Conservation (phyloP, 2,888 invertebrate species). For the Spisula solida region DNA sequence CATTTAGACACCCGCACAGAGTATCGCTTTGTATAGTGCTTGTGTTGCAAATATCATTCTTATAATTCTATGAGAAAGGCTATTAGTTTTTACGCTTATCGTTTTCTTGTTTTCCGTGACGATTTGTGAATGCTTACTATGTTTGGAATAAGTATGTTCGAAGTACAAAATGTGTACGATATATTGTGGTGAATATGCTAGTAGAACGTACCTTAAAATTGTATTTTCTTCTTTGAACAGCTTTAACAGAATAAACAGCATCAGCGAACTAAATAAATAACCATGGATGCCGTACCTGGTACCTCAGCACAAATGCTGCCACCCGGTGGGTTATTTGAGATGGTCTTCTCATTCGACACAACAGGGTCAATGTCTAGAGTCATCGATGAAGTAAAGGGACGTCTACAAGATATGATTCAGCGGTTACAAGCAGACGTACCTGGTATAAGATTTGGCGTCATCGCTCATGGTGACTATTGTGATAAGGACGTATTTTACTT, state of each 20-base stretch:
- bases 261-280: background rate
- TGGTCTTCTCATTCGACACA: constrained; percentile 84
- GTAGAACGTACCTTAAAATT: background rate
- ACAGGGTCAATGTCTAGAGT: constrained; percentile 83
- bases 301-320: constrained; percentile 58
- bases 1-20: too few relatives aligned
- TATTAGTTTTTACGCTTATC: background rate
- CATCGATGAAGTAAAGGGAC: constrained; percentile 80
- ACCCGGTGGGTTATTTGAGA: constrained; percentile 79
- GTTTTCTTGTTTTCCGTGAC: background rate
- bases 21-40: background rate
- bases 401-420: constrained; percentile 82
- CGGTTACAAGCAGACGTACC: constrained; percentile 85
- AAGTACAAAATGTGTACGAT: background rate
- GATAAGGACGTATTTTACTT: constrained; percentile 82
- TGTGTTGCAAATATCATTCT: too few relatives aligned
- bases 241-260: too few relatives aligned
- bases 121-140: background rate
- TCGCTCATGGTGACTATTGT: constrained; percentile 86
- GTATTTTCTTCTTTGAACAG: background rate
- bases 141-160: background rate
- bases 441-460: constrained; percentile 81
- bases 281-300: constrained; percentile 26
- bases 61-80: too few relatives aligned
- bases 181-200: background rate